phyloP scores from a whole-genome alignment of 2,888 invertebrate genomes.

The Nycteola revayana region DNA sequence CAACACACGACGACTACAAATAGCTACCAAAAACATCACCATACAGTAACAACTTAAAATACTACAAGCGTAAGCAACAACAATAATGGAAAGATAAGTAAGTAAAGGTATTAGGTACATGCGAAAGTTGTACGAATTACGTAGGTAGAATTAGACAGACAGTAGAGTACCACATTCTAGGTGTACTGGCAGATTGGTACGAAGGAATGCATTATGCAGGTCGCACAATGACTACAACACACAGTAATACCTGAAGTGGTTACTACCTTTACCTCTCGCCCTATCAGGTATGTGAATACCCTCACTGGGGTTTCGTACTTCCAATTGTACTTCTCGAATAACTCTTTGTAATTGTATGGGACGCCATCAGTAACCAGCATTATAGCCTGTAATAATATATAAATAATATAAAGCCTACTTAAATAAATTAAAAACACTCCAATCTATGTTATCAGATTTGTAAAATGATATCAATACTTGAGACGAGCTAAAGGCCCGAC shows the following conservation, averaged over 20 bases:
- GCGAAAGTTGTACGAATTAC: constrained; percentile 14
- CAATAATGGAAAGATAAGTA: constrained; percentile 41
- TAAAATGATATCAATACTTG: too few species aligned
- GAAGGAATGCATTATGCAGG: constrained; percentile 77
- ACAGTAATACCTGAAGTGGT: constrained; percentile 81
- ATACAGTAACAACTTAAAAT: constrained; percentile 7
- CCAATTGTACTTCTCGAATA: constrained; percentile 96
- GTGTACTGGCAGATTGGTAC: constrained; percentile 71
- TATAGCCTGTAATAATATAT: constrained; percentile 88
- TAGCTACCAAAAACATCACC: not conserved
- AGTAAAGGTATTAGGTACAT: constrained; percentile 1
- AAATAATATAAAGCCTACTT: not conserved
- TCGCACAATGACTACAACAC: constrained; percentile 80
- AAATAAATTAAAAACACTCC: too few species aligned
- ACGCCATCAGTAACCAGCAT: constrained; percentile 99
- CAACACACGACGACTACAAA: not conserved
- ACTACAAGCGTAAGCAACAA: constrained; percentile 61
- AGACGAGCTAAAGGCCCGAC: too few species aligned
- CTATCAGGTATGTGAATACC: constrained; percentile 99
- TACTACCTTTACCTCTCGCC: constrained; percentile 88
- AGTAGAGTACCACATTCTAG: constrained; percentile 76
- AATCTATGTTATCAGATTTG: too few species aligned
- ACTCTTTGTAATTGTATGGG: constrained; percentile 95
- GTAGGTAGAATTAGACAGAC: constrained; percentile 31
- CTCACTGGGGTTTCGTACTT: constrained; percentile 91